These are phyloP conservation scores for Leucophenga varia DNA, from an alignment of 1,140 invertebrate genomes.

Conservation along the genomic window DNA sequence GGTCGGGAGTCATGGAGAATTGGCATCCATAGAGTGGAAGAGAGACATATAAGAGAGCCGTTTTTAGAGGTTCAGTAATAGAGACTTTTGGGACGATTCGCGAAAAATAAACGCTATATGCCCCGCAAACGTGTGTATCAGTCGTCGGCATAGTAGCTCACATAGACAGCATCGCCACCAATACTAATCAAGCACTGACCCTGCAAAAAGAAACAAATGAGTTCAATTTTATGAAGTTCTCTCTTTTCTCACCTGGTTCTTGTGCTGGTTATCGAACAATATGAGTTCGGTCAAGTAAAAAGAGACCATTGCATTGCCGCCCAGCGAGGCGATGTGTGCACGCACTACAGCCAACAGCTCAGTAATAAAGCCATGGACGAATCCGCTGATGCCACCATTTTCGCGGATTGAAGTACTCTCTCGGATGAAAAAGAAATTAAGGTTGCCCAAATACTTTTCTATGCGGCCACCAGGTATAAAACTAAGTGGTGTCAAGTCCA, in stretches of 20 bases:
- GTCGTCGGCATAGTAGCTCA: conserved; percentile 56
- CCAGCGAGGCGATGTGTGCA: conserved; percentile 89
- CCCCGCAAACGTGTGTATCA: conserved; percentile 47
- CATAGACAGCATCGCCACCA: conserved; percentile 87
- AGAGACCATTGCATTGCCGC: conserved; percentile 92
- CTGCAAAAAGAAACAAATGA: conserved; percentile 58
- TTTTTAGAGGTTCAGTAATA: too few species aligned
- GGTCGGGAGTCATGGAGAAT: too few species aligned
- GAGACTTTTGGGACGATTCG: conserved; percentile 47
- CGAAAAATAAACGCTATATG: conserved; percentile 48
- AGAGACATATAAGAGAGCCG: too few species aligned
- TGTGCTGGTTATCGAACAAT: conserved; percentile 88
- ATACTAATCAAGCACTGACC: conserved; percentile 93
- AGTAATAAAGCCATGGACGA: conserved; percentile 90
- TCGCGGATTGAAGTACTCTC: conserved; percentile 91
- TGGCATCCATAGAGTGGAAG: too few species aligned
- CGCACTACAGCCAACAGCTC: conserved; percentile 88
- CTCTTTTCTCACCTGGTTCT: conserved; percentile 84
- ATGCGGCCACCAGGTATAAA: conserved; percentile 79
- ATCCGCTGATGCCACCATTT: conserved; percentile 87
- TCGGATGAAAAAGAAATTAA: conserved; percentile 94
- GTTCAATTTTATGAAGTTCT: neutral
- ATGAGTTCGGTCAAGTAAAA: conserved; percentile 92
- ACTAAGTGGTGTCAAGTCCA: conserved; percentile 83
- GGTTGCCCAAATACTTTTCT: conserved; percentile 84